Evolutionary conservation across 2,113 vertebrate species (phyloP).

Genomic region (Electrona antarctica): DNA sequence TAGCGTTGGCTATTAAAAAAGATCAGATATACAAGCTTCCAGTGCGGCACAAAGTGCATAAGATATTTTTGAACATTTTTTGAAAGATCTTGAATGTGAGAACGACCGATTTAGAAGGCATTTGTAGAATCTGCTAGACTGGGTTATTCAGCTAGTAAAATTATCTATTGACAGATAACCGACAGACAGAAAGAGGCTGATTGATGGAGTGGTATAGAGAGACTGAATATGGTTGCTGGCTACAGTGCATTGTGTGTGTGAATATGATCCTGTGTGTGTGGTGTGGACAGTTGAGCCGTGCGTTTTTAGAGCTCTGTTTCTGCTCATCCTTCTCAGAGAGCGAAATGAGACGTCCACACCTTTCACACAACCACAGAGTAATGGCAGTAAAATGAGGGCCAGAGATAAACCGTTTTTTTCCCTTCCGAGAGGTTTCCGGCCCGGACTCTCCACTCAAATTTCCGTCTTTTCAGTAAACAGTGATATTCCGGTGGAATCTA

Average conservation of each 20-base stretch:
- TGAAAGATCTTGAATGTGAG: no score
- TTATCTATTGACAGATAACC: no score
- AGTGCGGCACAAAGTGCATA: no score
- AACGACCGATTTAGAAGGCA: no score
- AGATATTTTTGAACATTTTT: no score
- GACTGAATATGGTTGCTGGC: conserved; percentile 12
- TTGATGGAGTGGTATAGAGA: not conserved
- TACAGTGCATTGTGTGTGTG: not conserved
- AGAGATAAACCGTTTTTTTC: conserved; percentile 62
- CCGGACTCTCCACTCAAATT: conserved; percentile 54
- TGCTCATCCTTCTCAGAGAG: conserved; percentile 38
- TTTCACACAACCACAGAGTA: conserved; percentile 59
- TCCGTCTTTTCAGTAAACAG: conserved; percentile 65
- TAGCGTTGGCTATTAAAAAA: no score
- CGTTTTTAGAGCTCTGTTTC: conserved; percentile 64
- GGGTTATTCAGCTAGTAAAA: no score
- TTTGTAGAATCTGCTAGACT: no score
- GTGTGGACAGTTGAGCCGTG: conserved; percentile 1
- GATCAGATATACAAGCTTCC: no score
- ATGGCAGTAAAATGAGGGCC: conserved; percentile 51
- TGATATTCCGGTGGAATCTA: conserved; percentile 43
- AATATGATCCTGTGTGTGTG: conserved; percentile 3
- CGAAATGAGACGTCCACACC: conserved; percentile 41
- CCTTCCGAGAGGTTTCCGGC: conserved; percentile 10
- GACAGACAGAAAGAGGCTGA: not conserved